A percentile compares a stretch with the other conserved stretches of the same genome.
Conservation (phyloP, 2,797 vertebrate species). For the Galaxias olidus region DNA sequence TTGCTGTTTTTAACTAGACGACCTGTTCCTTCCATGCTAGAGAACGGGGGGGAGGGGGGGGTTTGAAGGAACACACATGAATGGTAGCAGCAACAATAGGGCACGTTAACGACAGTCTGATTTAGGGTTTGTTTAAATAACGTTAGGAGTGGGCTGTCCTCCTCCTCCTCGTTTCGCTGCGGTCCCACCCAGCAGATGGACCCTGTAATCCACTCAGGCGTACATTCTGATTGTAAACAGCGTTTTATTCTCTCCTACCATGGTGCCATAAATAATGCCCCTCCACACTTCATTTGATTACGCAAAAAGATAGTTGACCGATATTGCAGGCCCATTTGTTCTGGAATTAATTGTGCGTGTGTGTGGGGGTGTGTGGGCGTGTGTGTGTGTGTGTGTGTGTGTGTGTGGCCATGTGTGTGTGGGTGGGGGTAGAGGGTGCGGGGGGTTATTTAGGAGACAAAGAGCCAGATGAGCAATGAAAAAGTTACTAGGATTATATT, state of each 20-base stretch:
- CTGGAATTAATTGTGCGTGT: neutral
- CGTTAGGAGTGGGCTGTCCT: no score
- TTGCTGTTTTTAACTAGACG: no score
- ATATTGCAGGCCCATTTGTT: conserved; percentile 18
- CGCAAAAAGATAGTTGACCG: conserved; percentile 4
- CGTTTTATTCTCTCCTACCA: neutral
- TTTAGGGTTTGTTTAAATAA: no score
- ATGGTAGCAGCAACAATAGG: no score
- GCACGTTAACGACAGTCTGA: no score
- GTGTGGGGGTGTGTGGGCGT: neutral
- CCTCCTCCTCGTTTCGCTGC: neutral
- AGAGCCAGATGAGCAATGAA: no score
- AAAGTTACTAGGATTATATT: no score
- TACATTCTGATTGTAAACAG: conserved; percentile 1
- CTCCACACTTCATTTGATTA: neutral
- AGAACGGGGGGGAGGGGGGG: no score
- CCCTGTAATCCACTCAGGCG: neutral
- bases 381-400: neutral
- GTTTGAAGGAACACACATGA: no score
- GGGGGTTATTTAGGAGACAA: no score
- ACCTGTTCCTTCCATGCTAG: no score
- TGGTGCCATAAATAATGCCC: conserved; percentile 3
- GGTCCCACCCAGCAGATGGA: neutral
- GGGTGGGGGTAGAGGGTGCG: neutral
- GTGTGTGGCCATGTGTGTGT: neutral